These are phyloP conservation scores for Eulemur coronatus DNA, from an alignment of 2,797 vertebrate genomes.

Conservation along the genomic window DNA sequence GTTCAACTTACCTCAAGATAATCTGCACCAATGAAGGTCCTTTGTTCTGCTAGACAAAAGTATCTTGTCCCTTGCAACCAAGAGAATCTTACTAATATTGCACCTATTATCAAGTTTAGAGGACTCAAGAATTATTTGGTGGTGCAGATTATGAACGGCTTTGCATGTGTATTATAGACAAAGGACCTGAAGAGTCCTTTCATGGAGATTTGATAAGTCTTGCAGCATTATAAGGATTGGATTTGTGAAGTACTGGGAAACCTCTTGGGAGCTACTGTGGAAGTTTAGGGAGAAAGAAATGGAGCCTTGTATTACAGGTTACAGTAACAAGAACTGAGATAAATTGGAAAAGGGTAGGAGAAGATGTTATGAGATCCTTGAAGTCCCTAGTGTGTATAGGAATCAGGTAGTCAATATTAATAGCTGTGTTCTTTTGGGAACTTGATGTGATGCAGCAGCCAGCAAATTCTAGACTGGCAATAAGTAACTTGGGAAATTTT, in stretches of 20 bases:
- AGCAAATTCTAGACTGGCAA: background rate
- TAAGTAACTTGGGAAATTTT: background rate
- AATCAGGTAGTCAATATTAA: background rate
- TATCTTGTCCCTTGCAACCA: background rate
- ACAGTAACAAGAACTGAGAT: background rate
- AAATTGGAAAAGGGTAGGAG: background rate
- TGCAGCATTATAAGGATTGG: background rate
- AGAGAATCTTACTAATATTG: background rate
- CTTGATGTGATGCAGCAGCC: background rate
- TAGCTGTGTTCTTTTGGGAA: background rate
- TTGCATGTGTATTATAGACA: background rate
- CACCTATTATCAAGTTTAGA: background rate
- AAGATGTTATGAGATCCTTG: background rate
- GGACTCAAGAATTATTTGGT: background rate
- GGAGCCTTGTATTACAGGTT: background rate
- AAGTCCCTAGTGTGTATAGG: background rate
- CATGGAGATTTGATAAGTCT: background rate
- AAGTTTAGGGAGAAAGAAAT: slow-evolving; percentile 4
- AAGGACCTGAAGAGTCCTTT: background rate
- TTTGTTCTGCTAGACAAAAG: background rate
- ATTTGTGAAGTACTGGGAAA: background rate
- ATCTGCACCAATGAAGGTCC: background rate
- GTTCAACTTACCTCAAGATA: background rate
- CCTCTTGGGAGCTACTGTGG: background rate
- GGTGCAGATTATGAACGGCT: background rate